Evolutionary conservation across 2,797 vertebrate species (phyloP), one percentile per base, ranked within the genome.

Genomic region (Enteromius afrohamiltoni): DNA sequence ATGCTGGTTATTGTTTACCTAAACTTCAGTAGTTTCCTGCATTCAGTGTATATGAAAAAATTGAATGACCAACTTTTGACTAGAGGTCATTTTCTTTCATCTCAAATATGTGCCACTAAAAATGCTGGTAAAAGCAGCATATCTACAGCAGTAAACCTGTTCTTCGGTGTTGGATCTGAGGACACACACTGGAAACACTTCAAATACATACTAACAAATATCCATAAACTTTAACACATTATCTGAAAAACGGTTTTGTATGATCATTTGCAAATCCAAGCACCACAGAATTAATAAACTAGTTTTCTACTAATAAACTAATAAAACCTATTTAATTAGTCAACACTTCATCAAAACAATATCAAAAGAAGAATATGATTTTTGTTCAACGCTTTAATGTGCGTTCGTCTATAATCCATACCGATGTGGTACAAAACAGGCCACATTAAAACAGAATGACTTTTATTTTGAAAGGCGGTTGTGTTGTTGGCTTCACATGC

Each of bases 401-500:
- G 7, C 17, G 14, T 64, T 64, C 60, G 29, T 31, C 26, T 29
- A 29, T n/a, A n/a, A 19, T 53, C 31, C 31, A 34, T 34, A 34
- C 3, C 31, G 6, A 5, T 2, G 11, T 11, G n/a, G n/a, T 23
- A 23, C 9, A 11, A 23, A 58, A 8, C 53, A 26, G 23, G 29
- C 16, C 11, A 37, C 10, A 10, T 3, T 29, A 11, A 78, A 29
- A 78, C 17, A 0, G 17, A 13, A 2, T 10, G 31, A 42, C 80
- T 76, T 75, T 82, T 76, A 82, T 75, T 82, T 67, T 82, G 71
- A 75, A 82, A 29, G 1, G 0, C 3, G 0, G 0, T 1, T 26
- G 1, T 29, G 10, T 19, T 4, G 0, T 49, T 49, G 68, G 2
- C 14, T 34, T 19, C 55, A 6, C 13, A 60, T 47, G 23, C 26